A percentile compares a stretch with the other conserved stretches of the same genome.
phyloP scores from a whole-genome alignment of 2,113 vertebrate species.

The Erythrolamprus reginae region DNA sequence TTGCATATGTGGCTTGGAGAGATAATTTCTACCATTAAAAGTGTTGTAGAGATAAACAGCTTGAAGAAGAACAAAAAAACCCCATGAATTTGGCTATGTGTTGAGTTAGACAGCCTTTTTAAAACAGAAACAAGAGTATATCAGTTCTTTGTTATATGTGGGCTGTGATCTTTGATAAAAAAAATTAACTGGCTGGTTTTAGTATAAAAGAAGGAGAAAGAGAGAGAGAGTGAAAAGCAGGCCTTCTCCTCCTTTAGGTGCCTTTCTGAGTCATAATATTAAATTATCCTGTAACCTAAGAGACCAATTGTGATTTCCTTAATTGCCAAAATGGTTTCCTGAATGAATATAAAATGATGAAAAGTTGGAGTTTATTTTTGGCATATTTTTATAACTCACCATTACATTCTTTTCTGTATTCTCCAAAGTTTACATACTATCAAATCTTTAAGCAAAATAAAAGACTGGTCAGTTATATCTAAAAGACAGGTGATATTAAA shows the following conservation, averaged over 20 bases:
- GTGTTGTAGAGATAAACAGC: background rate
- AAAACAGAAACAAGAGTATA: background rate
- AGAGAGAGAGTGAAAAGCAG: background rate
- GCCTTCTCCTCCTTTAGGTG: background rate
- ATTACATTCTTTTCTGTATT: background rate
- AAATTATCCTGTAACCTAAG: constrained; percentile 3
- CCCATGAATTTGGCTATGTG: background rate
- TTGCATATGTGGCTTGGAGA: background rate
- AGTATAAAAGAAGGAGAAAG: background rate
- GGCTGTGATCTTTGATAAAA: background rate
- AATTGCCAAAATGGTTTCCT: constrained; percentile 1
- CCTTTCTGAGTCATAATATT: background rate
- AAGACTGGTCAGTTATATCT: background rate
- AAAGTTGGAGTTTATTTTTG: constrained; percentile 16
- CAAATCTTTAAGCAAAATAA: constrained; percentile 12
- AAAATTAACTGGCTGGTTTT: background rate
- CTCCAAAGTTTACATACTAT: background rate
- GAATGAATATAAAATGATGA: constrained; percentile 8
- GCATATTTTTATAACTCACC: background rate
- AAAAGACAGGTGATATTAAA: background rate
- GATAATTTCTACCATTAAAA: background rate
- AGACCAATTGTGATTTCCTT: background rate
- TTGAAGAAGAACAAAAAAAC: background rate
- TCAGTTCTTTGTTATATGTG: background rate
- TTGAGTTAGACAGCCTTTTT: background rate